Evolutionary conservation across 2,888 invertebrate genomes (phyloP).

Genomic region (Parascotia fuliginaria): DNA sequence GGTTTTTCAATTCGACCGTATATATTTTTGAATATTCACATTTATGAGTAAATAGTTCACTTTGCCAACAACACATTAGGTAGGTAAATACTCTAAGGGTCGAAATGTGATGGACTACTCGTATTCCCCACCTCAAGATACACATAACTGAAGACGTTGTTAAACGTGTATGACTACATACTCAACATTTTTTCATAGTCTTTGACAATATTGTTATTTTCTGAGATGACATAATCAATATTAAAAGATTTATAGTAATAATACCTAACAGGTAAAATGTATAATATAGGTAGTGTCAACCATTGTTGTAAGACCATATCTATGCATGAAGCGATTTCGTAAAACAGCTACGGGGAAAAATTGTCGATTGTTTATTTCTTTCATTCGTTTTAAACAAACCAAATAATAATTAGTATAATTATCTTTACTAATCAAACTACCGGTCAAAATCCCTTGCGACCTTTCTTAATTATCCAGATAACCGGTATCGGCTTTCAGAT

Average conservation of each 20-base stretch:
- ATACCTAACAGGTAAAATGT: slow-evolving; percentile 20
- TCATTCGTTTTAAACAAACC: slow-evolving; percentile 27
- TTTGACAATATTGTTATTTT: not conserved
- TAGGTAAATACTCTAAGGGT: too few species aligned
- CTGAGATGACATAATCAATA: not conserved
- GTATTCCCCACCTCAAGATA: too few species aligned
- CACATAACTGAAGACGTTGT: too few species aligned
- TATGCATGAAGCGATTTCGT: slow-evolving; percentile 24
- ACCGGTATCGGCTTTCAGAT: too few species aligned
- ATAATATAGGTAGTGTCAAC: slow-evolving; percentile 22
- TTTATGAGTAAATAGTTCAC: too few species aligned
- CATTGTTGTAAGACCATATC: slow-evolving; percentile 20
- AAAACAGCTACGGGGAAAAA: slow-evolving; percentile 28
- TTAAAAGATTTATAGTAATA: slow-evolving; percentile 7
- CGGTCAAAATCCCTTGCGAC: slow-evolving; percentile 1
- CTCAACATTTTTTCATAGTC: not conserved
- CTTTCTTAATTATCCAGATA: too few species aligned
- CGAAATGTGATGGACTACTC: too few species aligned
- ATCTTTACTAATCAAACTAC: not conserved
- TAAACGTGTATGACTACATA: not conserved
- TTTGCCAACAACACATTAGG: too few species aligned
- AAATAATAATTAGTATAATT: slow-evolving; percentile 11
- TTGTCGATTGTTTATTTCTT: slow-evolving; percentile 34
- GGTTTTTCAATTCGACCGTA: too few species aligned
- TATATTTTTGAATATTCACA: too few species aligned